Conservation (phyloP, 2,888 invertebrate species). For the Isoperla grammatica region DNA sequence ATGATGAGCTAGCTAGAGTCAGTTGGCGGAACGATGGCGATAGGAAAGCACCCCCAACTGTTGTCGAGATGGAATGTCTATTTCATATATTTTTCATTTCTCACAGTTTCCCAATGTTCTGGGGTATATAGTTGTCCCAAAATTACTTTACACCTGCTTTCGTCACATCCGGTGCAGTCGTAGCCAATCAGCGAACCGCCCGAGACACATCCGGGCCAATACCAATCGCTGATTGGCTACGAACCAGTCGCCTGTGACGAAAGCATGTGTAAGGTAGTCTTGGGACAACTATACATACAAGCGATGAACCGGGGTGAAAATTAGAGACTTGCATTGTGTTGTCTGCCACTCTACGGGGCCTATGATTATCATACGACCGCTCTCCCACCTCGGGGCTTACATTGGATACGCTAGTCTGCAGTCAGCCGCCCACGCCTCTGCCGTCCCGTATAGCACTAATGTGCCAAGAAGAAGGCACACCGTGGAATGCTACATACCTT, state of each 20-base stretch:
- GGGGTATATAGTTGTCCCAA: too few relatives aligned
- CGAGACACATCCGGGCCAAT: too few relatives aligned
- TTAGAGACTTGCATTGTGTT: slow-evolving; percentile 6
- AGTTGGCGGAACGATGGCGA: not conserved
- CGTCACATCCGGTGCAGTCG: too few relatives aligned
- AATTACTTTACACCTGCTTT: too few relatives aligned
- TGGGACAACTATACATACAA: too few relatives aligned
- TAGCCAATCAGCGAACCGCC: too few relatives aligned
- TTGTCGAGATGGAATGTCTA: not conserved
- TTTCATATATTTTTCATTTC: not conserved
- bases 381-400: not conserved
- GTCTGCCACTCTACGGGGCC: not conserved
- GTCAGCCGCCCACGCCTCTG: not conserved
- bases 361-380: not conserved
- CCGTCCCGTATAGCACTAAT: not conserved
- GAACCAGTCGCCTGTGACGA: too few relatives aligned
- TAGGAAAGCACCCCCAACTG: not conserved
- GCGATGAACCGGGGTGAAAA: slow-evolving; percentile 8
- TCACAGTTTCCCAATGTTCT: not conserved
- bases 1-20: not conserved
- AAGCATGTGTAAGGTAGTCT: too few relatives aligned
- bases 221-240: too few relatives aligned
- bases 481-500: not conserved
- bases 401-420: not conserved
- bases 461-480: not conserved